Percentiles rank a stretch among this genome's conserved stretches.
phyloP scores from a whole-genome alignment of 2,888 invertebrate species.

The Aleiodes testaceus region DNA sequence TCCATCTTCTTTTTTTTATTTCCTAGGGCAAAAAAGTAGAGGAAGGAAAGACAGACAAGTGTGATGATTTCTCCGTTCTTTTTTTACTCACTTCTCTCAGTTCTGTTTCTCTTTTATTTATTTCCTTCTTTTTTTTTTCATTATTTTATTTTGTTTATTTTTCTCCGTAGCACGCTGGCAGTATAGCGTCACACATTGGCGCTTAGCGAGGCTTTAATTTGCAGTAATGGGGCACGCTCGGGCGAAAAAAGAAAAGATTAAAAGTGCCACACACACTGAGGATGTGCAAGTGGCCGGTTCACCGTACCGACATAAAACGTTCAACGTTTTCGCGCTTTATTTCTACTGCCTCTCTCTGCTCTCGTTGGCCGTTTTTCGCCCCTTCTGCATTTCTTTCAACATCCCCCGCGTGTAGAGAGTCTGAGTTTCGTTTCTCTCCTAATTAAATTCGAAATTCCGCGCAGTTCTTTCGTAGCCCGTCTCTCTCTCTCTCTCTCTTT shows the following conservation, averaged over 20 bases:
- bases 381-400: conserved; percentile 26
- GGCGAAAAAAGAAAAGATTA: conserved; percentile 44
- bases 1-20: conserved; percentile 38
- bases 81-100: not conserved
- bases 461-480: conserved; percentile 29
- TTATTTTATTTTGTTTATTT: conserved; percentile 71
- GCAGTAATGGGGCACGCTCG: conserved; percentile 47
- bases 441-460: conserved; percentile 67
- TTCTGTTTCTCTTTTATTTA: conserved; percentile 9
- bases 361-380: conserved; percentile 24
- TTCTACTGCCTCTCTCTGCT: not conserved
- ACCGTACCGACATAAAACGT: conserved; percentile 22
- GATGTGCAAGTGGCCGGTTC: conserved; percentile 20
- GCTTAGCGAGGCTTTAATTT: conserved; percentile 50
- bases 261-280: conserved; percentile 37
- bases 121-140: conserved; percentile 72
- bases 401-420: conserved; percentile 38
- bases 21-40: conserved; percentile 34
- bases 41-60: conserved; percentile 33
- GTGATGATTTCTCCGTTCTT: conserved; percentile 9
- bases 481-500: conserved; percentile 7
- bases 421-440: conserved; percentile 58
- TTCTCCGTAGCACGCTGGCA: conserved; percentile 9
- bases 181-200: conserved; percentile 44
- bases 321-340: conserved; percentile 17